phyloP scores from a whole-genome alignment of 2,888 invertebrate genomes.

The Choristoneura rosaceana region DNA sequence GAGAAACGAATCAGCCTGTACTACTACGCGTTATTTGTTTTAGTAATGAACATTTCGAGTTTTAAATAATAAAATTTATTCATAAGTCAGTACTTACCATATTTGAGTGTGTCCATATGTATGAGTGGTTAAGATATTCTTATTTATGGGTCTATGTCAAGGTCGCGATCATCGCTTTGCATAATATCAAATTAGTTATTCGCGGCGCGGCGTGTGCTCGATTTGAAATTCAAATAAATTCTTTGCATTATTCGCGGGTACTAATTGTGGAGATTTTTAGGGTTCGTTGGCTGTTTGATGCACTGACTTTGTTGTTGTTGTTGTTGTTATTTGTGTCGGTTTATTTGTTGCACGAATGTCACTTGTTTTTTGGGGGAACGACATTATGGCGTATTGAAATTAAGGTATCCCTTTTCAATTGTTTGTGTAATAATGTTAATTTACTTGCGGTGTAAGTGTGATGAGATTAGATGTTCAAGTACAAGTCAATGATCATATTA shows the following conservation, averaged over 20 bases:
- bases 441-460: not conserved
- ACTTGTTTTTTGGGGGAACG: not conserved
- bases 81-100: conserved; percentile 84
- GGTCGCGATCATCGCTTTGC: conserved; percentile 81
- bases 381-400: too few relatives aligned
- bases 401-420: not conserved
- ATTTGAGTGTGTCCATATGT: conserved; percentile 84
- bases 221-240: conserved; percentile 84
- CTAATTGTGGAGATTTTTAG: conserved; percentile 65
- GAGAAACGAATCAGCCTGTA: conserved; percentile 71
- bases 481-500: too few relatives aligned
- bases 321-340: conserved; percentile 42
- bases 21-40: conserved; percentile 84
- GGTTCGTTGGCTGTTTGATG: conserved; percentile 53
- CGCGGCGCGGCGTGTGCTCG: conserved; percentile 69
- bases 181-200: conserved; percentile 85
- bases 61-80: conserved; percentile 86
- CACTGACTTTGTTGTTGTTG: conserved; percentile 32
- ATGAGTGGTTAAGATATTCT: conserved; percentile 84
- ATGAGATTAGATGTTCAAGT: too few relatives aligned
- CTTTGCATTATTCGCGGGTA: conserved; percentile 50
- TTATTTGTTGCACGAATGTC: conserved; percentile 2
- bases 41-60: conserved; percentile 85
- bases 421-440: not conserved
- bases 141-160: conserved; percentile 85